These are phyloP conservation scores for Vombatus ursinus DNA, from an alignment of 2,113 vertebrate species.

Conservation along the genomic window DNA sequence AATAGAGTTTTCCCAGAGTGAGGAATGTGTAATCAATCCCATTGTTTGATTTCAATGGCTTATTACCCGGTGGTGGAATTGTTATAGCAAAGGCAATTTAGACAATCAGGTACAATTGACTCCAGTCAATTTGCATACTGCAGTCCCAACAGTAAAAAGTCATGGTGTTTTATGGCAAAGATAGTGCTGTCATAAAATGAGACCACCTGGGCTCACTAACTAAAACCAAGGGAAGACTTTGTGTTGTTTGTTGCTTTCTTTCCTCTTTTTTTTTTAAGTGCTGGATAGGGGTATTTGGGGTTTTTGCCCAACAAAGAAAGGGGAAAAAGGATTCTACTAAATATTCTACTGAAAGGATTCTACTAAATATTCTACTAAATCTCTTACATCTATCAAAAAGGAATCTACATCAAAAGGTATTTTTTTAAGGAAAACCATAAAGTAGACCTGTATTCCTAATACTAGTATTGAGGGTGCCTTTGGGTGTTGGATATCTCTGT, in stretches of 20 bases:
- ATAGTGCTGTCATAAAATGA: constrained; percentile 46
- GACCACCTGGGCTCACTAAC: constrained; percentile 49
- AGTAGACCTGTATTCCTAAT: neutral
- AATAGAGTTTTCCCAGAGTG: constrained; percentile 71
- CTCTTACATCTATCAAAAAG: constrained; percentile 27
- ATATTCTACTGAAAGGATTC: neutral
- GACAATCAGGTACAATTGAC: constrained; percentile 78
- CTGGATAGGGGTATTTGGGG: neutral
- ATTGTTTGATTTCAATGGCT: constrained; percentile 79
- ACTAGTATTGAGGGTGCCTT: neutral
- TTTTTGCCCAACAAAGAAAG: neutral
- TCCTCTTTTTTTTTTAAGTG: constrained; percentile 10
- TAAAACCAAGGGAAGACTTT: neutral
- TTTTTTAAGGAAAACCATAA: neutral
- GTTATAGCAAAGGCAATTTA: constrained; percentile 73
- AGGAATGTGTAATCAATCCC: constrained; percentile 76
- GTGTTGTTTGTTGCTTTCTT: neutral
- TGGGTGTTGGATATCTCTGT: neutral
- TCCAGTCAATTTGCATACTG: constrained; percentile 68
- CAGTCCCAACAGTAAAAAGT: constrained; percentile 62
- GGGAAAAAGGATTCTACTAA: constrained; percentile 2
- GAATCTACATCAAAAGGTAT: constrained; percentile 6
- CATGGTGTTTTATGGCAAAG: constrained; percentile 47
- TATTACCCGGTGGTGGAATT: constrained; percentile 72
- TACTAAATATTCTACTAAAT: constrained; percentile 5